Conservation (phyloP, 2,797 vertebrate species). For the Gila robusta region DNA sequence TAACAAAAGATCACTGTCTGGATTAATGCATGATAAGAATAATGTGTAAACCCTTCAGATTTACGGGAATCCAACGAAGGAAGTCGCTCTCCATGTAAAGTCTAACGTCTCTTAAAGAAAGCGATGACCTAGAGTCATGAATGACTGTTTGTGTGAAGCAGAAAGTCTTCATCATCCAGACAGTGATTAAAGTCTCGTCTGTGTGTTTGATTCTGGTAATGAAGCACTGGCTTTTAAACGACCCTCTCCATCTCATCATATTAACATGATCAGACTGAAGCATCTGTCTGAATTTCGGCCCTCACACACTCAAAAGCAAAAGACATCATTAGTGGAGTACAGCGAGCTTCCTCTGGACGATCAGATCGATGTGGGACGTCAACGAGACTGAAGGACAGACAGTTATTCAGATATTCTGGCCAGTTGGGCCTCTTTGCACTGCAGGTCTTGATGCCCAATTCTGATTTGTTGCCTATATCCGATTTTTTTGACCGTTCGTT, state of each 20-base stretch:
- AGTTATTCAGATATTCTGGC: background rate
- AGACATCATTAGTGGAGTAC: background rate
- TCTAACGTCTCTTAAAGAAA: constrained; percentile 44
- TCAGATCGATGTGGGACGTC: background rate
- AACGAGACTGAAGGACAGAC: background rate
- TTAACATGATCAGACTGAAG: constrained; percentile 37
- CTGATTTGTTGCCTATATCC: too few relatives aligned
- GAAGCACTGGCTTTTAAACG: constrained; percentile 30
- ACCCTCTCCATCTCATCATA: constrained; percentile 28
- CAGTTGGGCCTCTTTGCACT: background rate
- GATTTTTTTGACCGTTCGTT: too few relatives aligned
- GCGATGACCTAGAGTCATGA: constrained; percentile 15
- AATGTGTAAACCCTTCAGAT: constrained; percentile 8
- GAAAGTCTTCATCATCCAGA: constrained; percentile 44
- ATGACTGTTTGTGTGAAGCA: constrained; percentile 36
- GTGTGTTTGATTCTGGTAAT: constrained; percentile 43
- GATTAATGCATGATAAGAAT: constrained; percentile 1
- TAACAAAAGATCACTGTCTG: constrained; percentile 28
- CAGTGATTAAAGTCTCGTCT: constrained; percentile 46
- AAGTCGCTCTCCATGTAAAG: constrained; percentile 11
- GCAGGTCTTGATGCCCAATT: too few relatives aligned
- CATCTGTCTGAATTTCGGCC: background rate
- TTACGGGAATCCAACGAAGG: background rate
- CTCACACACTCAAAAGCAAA: constrained; percentile 19
- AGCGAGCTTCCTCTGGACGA: background rate